Percentiles rank a stretch among this genome's conserved stretches.
Evolutionary conservation across 1,140 invertebrate species (phyloP).

Genomic region (Drosophila seguyi): DNA sequence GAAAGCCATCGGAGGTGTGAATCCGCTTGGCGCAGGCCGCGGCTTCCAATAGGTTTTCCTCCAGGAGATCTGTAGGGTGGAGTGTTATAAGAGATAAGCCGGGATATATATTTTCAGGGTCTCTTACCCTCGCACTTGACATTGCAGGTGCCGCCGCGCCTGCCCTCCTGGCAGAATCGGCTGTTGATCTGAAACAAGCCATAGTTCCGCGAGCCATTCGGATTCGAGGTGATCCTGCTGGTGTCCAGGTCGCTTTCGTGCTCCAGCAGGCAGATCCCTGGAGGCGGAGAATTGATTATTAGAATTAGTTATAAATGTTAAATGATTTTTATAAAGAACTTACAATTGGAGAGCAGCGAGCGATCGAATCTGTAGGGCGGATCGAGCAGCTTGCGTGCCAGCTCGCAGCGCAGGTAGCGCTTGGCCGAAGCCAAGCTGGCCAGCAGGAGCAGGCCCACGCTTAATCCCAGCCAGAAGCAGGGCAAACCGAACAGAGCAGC

Average conservation of each 20-base stretch:
- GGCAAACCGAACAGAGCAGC: slow-evolving; percentile 32
- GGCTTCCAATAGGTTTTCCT: slow-evolving; percentile 89
- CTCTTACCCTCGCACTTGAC: slow-evolving; percentile 65
- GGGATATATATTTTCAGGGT: too few relatives aligned
- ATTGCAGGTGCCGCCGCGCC: slow-evolving; percentile 67
- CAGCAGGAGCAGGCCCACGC: slow-evolving; percentile 18
- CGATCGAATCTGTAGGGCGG: slow-evolving; percentile 58
- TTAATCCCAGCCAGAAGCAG: slow-evolving; percentile 36
- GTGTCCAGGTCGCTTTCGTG: slow-evolving; percentile 89
- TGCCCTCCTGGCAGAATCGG: slow-evolving; percentile 57
- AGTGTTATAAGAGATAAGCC: not conserved
- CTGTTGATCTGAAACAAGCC: slow-evolving; percentile 88
- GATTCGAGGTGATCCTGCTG: slow-evolving; percentile 86
- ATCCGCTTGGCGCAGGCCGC: slow-evolving; percentile 89
- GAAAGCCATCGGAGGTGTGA: slow-evolving; percentile 88
- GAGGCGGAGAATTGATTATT: not conserved
- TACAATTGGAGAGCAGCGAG: slow-evolving; percentile 61
- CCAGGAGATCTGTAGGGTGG: slow-evolving; percentile 86
- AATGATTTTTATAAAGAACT: too few relatives aligned
- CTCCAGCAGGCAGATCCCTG: slow-evolving; percentile 90
- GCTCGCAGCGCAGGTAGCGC: slow-evolving; percentile 57
- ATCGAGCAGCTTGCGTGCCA: slow-evolving; percentile 62
- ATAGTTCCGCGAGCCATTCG: slow-evolving; percentile 88
- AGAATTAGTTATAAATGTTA: not conserved
- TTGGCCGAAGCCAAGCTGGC: slow-evolving; percentile 40